Base-by-base conservation (phyloP, 1,140 invertebrate species). In the Araneus ventricosus region DNA sequence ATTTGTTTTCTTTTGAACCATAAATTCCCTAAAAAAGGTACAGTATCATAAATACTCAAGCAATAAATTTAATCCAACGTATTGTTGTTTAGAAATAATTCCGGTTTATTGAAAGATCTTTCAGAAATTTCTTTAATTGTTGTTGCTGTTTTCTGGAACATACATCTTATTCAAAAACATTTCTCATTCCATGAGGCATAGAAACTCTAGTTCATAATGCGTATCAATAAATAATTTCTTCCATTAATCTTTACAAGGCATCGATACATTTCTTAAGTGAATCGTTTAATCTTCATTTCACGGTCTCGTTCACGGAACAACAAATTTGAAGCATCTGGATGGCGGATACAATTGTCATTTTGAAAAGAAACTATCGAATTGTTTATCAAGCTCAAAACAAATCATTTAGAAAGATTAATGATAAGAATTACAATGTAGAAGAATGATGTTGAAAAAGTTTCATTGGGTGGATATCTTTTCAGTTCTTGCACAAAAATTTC, bases 371-470 rank as follows among this genome's bases (percentile, higher is more conserved):
- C 37, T 27, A 30, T 27, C 39, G 41, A 82, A 82, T 45, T 41
- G 37, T 82, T 45, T 45, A 45, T 45, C 37, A 82, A 82, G 10
- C 41, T 82, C 39, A 82, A 82, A 82, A 82, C 80, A 82, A 82
- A 41, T 52, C 80, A 52, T 82, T 82, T 82, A 27, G 80, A 82
- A 82, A 82, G 80, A 82, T 82, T 82, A 82, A 82, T 82, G 80
- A 82, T n/a, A 82, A 52, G 41, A 82, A 45, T 7, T 41, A 82
- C 80, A 52, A 82, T 82, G 80, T 82, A 41, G 37, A 82, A 82
- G 80, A 82, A 52, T n/a, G 20, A 41, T 22, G 30, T 34, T 80
- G 22, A 24, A 52, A 39, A n/a, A 82, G 41, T n/a, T 82, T 52
- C 39, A 82, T 52, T 30, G 80, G 80, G n/a, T 52, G 14, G 24